A percentile compares a stretch with the other conserved stretches of the same genome.
Conservation (phyloP, 2,888 invertebrate genomes). For the Rapana venosa region DNA sequence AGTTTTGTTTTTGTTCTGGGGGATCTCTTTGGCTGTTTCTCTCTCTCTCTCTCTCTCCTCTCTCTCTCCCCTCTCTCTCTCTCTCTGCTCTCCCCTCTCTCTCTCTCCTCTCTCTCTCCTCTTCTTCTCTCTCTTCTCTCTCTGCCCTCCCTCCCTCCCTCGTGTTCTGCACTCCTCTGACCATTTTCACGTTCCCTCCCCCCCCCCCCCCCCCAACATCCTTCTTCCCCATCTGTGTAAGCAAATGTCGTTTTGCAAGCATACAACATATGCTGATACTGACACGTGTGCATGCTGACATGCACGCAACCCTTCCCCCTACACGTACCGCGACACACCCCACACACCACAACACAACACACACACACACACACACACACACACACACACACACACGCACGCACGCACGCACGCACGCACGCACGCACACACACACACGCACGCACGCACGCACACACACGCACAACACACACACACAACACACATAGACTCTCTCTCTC, state of each 20-base stretch:
- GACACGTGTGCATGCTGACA: background rate
- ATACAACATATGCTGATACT: background rate
- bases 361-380: background rate
- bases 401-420: background rate
- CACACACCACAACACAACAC: background rate
- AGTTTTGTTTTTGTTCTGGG: background rate
- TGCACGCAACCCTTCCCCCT: background rate
- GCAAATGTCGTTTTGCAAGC: too few relatives aligned
- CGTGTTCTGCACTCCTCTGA: background rate
- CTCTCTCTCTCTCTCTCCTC: background rate
- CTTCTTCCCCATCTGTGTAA: too few relatives aligned
- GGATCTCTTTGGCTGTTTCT: background rate
- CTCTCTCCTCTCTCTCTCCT: too few relatives aligned
- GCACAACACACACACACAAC: background rate
- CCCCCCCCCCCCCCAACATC: too few relatives aligned
- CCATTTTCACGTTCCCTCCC: too few relatives aligned
- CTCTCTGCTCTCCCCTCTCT: too few relatives aligned
- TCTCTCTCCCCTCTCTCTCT: background rate
- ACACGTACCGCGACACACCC: background rate
- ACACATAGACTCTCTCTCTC: background rate
- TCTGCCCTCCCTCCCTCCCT: background rate
- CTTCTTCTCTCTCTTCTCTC: background rate
- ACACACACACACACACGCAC: conserved; percentile 11
- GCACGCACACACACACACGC: background rate
- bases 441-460: conserved; percentile 11